phyloP scores from a whole-genome alignment of 2,797 vertebrate genomes.

The Peromyscus eremicus region DNA sequence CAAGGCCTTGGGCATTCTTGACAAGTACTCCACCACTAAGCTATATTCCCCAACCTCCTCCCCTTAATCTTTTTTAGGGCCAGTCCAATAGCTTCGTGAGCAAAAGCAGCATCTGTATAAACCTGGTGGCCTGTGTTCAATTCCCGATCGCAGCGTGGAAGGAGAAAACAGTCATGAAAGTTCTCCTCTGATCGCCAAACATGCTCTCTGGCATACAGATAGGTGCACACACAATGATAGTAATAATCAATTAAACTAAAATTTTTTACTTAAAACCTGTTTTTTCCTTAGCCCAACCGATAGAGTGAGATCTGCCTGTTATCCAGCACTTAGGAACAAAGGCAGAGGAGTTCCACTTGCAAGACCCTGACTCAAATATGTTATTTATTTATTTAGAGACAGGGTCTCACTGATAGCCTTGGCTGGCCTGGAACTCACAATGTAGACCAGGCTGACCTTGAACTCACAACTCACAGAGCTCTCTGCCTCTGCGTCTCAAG shows the following conservation, averaged over 20 bases:
- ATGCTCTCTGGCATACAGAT: neutral
- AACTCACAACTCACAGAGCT: neutral
- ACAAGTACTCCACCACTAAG: neutral
- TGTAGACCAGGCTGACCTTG: neutral
- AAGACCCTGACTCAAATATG: neutral
- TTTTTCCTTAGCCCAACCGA: neutral
- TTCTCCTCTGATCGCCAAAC: neutral
- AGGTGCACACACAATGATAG: too few relatives aligned
- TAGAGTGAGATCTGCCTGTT: neutral
- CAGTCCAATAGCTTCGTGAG: neutral
- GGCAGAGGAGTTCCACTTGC: neutral
- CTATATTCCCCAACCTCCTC: too few relatives aligned
- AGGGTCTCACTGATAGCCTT: neutral
- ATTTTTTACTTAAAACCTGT: neutral
- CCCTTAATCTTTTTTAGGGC: neutral
- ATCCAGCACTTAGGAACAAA: neutral
- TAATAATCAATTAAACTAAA: neutral
- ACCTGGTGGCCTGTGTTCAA: neutral
- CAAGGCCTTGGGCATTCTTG: neutral
- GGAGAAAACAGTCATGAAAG: neutral
- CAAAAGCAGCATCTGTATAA: neutral
- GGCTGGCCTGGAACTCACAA: neutral
- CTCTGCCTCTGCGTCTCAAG: neutral
- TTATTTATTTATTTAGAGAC: neutral
- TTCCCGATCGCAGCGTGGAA: neutral